These are phyloP conservation scores for Synergus gifuensis DNA, from an alignment of 2,888 invertebrate genomes.

Conservation along the genomic window DNA sequence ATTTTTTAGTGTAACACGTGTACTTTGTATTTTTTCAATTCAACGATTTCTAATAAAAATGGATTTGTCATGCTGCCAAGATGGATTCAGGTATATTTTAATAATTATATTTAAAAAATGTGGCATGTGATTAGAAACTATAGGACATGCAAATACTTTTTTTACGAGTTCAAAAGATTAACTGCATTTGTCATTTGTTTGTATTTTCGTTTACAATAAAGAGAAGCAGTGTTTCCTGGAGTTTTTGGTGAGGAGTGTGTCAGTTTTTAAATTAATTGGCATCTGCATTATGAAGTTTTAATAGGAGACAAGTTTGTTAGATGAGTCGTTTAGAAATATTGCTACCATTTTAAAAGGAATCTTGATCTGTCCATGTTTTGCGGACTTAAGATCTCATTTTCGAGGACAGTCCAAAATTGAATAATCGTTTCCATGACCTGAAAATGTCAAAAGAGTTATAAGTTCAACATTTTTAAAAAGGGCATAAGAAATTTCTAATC, in stretches of 20 bases:
- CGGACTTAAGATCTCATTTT: conserved; percentile 24
- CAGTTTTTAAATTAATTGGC: not conserved
- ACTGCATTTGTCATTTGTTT: not conserved
- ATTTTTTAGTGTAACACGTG: not conserved
- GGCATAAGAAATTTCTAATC: not conserved
- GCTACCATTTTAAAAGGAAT: conserved; percentile 22
- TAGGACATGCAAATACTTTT: not conserved
- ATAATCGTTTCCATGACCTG: conserved; percentile 13
- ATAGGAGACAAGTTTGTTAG: not conserved
- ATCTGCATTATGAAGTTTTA: not conserved
- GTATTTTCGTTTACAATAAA: not conserved
- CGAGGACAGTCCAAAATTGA: conserved; percentile 32
- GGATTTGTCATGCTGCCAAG: conserved; percentile 58
- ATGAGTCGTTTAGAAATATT: conserved; percentile 21
- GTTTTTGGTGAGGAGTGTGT: not conserved
- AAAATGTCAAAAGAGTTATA: conserved; percentile 29
- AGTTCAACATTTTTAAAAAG: not conserved
- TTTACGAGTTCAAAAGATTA: not conserved
- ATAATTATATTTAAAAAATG: not conserved
- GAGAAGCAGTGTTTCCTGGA: not conserved
- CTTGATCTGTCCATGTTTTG: conserved; percentile 32
- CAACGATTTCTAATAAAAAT: conserved; percentile 38
- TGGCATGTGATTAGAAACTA: conserved; percentile 7
- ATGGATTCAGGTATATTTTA: conserved; percentile 60
- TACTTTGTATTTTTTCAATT: not conserved